phyloP scores from a whole-genome alignment of 1,140 invertebrate species.

The Platyscapa corneri region DNA sequence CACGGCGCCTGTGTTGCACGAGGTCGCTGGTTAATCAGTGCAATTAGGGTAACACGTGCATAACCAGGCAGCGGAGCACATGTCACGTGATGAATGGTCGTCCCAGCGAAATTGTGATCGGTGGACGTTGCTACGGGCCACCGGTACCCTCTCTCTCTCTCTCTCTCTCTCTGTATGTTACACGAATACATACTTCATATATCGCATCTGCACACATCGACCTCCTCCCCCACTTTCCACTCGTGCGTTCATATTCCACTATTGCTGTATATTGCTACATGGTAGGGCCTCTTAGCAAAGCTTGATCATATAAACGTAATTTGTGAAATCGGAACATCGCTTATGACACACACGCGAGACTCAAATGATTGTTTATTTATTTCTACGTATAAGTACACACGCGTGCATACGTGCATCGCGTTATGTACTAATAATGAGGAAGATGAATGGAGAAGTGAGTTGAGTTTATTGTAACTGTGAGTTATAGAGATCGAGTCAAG shows the following conservation, averaged over 20 bases:
- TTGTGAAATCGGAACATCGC: constrained; percentile 34
- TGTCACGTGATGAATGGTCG: constrained; percentile 66
- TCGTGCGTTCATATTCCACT: neutral
- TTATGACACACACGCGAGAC: neutral
- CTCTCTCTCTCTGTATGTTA: neutral
- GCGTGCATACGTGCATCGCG: neutral
- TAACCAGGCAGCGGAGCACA: constrained; percentile 63
- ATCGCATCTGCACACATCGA: constrained; percentile 46
- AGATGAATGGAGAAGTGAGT: neutral
- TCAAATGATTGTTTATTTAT: neutral
- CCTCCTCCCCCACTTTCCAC: neutral
- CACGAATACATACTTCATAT: constrained; percentile 31
- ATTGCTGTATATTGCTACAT: neutral
- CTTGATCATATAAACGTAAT: constrained; percentile 42
- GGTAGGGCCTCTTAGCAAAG: neutral
- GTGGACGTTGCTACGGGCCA: constrained; percentile 54
- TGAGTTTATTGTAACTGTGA: constrained; percentile 27
- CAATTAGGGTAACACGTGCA: constrained; percentile 67
- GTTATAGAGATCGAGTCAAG: constrained; percentile 40
- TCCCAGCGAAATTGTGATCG: constrained; percentile 63
- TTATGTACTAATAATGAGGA: neutral
- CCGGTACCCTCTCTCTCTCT: neutral
- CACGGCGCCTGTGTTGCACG: constrained; percentile 9
- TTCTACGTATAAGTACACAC: neutral
- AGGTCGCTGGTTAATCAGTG: constrained; percentile 58